phyloP scores from a whole-genome alignment of 2,888 invertebrate species.

The Ferdinandea cuprea region DNA sequence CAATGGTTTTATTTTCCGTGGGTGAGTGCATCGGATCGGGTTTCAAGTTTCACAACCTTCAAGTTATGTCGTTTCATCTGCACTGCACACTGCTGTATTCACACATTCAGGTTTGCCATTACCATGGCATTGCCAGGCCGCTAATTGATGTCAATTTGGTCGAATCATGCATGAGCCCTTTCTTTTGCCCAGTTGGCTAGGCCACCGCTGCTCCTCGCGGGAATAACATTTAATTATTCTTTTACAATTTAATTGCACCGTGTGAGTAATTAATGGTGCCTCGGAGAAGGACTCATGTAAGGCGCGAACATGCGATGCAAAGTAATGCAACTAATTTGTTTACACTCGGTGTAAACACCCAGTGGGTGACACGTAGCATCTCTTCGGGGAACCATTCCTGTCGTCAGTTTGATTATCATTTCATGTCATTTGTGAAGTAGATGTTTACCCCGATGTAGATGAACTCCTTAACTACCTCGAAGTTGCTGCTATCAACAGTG shows the following conservation, averaged over 20 bases:
- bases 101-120: slow-evolving; percentile 8
- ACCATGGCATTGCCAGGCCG: background rate
- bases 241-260: slow-evolving; percentile 63
- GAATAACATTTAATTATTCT: slow-evolving; percentile 43
- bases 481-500: too few relatives aligned
- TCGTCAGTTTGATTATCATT: slow-evolving; percentile 73
- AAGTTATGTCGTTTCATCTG: slow-evolving; percentile 3
- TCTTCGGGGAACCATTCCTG: slow-evolving; percentile 69
- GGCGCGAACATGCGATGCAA: slow-evolving; percentile 66
- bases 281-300: slow-evolving; percentile 60
- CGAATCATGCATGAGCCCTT: slow-evolving; percentile 43
- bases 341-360: slow-evolving; percentile 65
- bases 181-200: slow-evolving; percentile 19
- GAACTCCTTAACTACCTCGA: too few relatives aligned
- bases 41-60: slow-evolving; percentile 51
- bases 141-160: slow-evolving; percentile 64
- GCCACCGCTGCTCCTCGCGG: background rate
- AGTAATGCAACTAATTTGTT: slow-evolving; percentile 75
- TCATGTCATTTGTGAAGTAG: too few relatives aligned
- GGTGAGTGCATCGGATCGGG: slow-evolving; percentile 68
- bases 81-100: slow-evolving; percentile 13
- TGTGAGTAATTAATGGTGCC: too few relatives aligned
- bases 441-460: too few relatives aligned
- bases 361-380: slow-evolving; percentile 69
- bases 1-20: slow-evolving; percentile 71